A percentile compares a stretch with the other conserved stretches of the same genome.
phyloP scores from a whole-genome alignment of 2,797 vertebrate species.

The Enteromius viviparus region DNA sequence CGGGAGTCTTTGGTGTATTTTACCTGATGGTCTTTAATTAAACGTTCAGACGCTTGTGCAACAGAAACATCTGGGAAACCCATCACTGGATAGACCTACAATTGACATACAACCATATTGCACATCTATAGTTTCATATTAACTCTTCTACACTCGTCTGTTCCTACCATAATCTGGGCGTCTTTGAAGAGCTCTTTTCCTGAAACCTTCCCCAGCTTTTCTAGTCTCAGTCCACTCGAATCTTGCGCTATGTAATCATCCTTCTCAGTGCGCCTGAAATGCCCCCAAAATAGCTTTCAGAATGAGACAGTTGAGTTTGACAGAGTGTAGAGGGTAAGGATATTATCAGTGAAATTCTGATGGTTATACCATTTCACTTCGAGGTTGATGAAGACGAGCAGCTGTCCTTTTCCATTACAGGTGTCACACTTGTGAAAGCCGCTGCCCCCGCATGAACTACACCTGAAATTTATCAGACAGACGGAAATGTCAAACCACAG shows the following conservation, averaged over 20 bases:
- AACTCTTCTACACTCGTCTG: background rate
- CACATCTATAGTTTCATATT: background rate
- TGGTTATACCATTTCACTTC: conserved; percentile 74
- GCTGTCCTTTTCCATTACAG: conserved; percentile 74
- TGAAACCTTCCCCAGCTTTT: conserved; percentile 66
- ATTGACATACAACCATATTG: conserved; percentile 33
- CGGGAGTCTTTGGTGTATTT: conserved; percentile 69
- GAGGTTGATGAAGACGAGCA: conserved; percentile 77
- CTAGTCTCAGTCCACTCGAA: conserved; percentile 62
- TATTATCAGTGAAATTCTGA: too few species aligned
- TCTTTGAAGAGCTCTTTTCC: conserved; percentile 76
- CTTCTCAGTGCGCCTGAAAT: conserved; percentile 69
- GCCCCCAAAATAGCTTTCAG: conserved; percentile 9
- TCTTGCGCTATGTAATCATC: conserved; percentile 68
- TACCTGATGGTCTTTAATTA: conserved; percentile 75
- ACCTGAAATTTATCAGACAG: conserved; percentile 62
- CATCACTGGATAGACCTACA: conserved; percentile 77
- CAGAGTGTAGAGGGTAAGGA: background rate
- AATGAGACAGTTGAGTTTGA: background rate
- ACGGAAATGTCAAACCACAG: background rate
- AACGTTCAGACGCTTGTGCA: conserved; percentile 71
- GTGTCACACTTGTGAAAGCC: conserved; percentile 65
- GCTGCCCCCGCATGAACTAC: conserved; percentile 68
- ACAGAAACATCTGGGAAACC: conserved; percentile 75
- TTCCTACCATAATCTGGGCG: conserved; percentile 70